Evolutionary conservation across 2,888 invertebrate species (phyloP).

Genomic region (Lepidocyrtinus sp.): DNA sequence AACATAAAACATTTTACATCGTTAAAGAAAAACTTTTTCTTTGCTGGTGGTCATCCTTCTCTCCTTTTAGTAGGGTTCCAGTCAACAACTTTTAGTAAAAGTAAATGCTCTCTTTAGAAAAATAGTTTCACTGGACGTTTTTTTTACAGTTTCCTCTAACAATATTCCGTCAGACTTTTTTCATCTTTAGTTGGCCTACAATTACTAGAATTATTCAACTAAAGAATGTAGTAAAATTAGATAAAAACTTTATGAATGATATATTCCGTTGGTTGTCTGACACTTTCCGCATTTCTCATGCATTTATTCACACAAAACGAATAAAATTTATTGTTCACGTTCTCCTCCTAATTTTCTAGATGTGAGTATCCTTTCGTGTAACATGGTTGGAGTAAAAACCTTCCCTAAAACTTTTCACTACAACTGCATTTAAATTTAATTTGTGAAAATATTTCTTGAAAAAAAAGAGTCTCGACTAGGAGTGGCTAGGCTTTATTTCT

Average conservation of each 20-base stretch:
- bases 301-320: constrained; percentile 10
- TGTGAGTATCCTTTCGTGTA: neutral
- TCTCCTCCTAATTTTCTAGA: neutral
- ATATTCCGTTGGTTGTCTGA: neutral
- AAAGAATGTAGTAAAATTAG: neutral
- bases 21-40: neutral
- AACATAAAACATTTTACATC: constrained; percentile 4
- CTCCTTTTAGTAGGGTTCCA: neutral
- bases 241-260: neutral
- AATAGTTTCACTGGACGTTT: neutral
- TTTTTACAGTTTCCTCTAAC: neutral
- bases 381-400: too few relatives aligned
- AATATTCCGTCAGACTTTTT: neutral
- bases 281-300: constrained; percentile 3
- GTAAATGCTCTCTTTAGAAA: neutral
- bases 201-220: constrained; percentile 10
- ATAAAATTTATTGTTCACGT: neutral
- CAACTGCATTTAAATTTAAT: constrained; percentile 1
- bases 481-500: too few relatives aligned
- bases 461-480: neutral
- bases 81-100: constrained; percentile 5
- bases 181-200: neutral
- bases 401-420: neutral
- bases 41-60: neutral
- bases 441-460: neutral